A percentile compares a stretch with the other conserved stretches of the same genome.
These are phyloP conservation scores for Leptura quadrifasciata DNA, from an alignment of 2,888 invertebrate genomes.

Conservation along the genomic window DNA sequence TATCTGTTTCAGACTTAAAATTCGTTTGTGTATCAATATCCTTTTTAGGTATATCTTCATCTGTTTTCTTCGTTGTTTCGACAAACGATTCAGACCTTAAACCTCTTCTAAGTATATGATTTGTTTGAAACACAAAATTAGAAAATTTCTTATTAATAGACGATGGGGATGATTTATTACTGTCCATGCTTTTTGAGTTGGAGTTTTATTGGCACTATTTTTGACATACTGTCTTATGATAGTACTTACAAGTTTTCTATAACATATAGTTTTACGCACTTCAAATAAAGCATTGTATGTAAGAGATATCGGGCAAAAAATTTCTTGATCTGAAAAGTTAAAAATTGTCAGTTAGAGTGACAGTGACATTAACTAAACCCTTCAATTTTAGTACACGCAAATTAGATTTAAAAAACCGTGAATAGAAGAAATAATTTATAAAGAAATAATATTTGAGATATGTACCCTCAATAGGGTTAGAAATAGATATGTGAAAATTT, in stretches of 20 bases:
- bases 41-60: conserved; percentile 4
- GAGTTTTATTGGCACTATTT: not conserved
- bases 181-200: conserved; percentile 44
- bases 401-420: no score
- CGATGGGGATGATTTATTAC: conserved; percentile 36
- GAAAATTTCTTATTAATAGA: conserved; percentile 40
- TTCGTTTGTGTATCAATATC: conserved; percentile 47
- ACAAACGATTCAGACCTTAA: conserved; percentile 44
- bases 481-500: no score
- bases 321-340: not conserved
- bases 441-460: no score
- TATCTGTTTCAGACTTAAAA: conserved; percentile 48
- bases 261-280: conserved; percentile 1
- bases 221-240: conserved; percentile 41
- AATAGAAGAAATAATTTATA: no score
- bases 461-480: no score
- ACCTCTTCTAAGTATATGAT: conserved; percentile 42
- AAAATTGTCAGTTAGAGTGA: conserved; percentile 14
- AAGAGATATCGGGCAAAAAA: not conserved
- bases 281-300: not conserved
- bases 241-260: not conserved
- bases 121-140: conserved; percentile 53
- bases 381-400: not conserved
- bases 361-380: not conserved
- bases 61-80: not conserved